These are phyloP conservation scores for Pandemis cinnamomeana DNA, from an alignment of 2,888 invertebrate genomes.

Conservation along the genomic window DNA sequence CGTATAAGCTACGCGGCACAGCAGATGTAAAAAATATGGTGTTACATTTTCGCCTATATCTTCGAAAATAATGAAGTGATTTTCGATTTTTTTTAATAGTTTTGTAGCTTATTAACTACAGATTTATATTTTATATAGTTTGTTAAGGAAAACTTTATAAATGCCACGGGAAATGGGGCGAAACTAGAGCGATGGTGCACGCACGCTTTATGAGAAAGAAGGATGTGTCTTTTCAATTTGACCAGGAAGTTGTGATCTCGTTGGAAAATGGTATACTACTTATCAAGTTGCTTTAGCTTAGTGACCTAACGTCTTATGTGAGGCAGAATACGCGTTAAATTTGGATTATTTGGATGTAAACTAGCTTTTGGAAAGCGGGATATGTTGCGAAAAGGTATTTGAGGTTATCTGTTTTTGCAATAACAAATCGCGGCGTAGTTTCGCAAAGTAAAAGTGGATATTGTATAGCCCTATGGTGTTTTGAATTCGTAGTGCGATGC, in stretches of 20 bases:
- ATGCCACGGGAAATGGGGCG: not conserved
- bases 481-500: not conserved
- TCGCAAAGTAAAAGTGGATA: not conserved
- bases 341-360: conserved; percentile 2
- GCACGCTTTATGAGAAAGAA: conserved; percentile 30
- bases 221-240: conserved; percentile 36
- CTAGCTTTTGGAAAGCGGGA: conserved; percentile 17
- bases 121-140: not conserved
- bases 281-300: conserved; percentile 43
- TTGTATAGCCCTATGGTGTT: not conserved
- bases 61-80: not conserved
- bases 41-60: conserved; percentile 8
- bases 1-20: conserved; percentile 45
- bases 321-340: conserved; percentile 1
- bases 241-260: conserved; percentile 29
- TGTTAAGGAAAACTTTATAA: too few species aligned
- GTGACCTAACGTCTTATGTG: conserved; percentile 53
- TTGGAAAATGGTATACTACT: conserved; percentile 54
- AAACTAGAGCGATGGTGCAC: not conserved
- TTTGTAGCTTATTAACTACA: not conserved
- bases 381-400: conserved; percentile 17
- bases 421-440: not conserved
- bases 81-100: not conserved
- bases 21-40: not conserved
- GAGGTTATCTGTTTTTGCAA: conserved; percentile 13